A percentile compares a stretch with the other conserved stretches of the same genome.
Conservation (phyloP, 2,888 invertebrate species). For the Arge pagana region DNA sequence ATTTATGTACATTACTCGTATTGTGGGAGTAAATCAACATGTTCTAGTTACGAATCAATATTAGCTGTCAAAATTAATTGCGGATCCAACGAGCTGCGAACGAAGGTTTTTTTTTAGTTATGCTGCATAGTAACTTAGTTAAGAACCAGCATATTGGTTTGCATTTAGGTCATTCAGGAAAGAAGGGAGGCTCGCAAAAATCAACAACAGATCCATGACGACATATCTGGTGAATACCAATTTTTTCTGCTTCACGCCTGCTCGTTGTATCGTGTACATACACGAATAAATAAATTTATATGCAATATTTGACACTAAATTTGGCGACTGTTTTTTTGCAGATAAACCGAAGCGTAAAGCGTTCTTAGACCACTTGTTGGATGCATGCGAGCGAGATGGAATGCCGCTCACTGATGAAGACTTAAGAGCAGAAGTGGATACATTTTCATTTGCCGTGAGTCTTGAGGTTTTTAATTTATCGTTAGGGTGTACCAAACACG, state of each 20-base stretch:
- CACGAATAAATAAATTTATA: too few species aligned
- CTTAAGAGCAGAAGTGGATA: slow-evolving; percentile 73
- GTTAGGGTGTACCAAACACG: neutral
- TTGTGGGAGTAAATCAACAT: too few species aligned
- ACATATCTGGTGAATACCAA: neutral
- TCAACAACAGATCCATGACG: neutral
- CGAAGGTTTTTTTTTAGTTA: too few species aligned
- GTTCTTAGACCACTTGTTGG: slow-evolving; percentile 70
- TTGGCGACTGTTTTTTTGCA: neutral
- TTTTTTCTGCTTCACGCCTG: neutral
- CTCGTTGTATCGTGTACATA: neutral
- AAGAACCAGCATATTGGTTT: neutral
- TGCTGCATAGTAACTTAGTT: too few species aligned
- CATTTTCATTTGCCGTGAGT: slow-evolving; percentile 73
- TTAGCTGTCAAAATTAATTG: too few species aligned
- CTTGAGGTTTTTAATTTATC: neutral
- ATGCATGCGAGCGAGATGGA: slow-evolving; percentile 64
- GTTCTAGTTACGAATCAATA: too few species aligned
- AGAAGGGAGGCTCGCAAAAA: slow-evolving; percentile 33
- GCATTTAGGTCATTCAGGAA: slow-evolving; percentile 36
- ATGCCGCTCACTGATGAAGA: slow-evolving; percentile 64
- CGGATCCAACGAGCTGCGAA: too few species aligned
- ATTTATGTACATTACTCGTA: neutral
- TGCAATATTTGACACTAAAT: too few species aligned
- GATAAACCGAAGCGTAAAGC: slow-evolving; percentile 68